Evolutionary conservation across 2,113 vertebrate genomes (phyloP).

Genomic region (Siniperca chuatsi): DNA sequence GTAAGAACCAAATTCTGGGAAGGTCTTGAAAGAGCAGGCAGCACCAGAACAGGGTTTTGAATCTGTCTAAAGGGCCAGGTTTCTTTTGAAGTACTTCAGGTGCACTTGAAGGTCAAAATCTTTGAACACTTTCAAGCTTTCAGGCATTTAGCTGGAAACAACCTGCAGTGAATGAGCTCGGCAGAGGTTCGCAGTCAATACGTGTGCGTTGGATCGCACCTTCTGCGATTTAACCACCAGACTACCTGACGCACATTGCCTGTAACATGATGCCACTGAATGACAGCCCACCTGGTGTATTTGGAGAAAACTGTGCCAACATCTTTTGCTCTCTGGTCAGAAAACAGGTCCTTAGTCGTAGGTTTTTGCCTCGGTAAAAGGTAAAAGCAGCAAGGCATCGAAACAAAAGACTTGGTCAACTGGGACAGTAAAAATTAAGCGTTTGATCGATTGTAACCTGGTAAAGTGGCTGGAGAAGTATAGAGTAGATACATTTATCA

Average conservation of each 20-base stretch:
- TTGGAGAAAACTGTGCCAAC: neutral
- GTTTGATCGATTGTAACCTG: neutral
- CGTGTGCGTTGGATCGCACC: neutral
- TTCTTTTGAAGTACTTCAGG: slow-evolving; percentile 17
- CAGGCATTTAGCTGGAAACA: neutral
- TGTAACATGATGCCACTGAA: neutral
- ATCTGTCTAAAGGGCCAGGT: neutral
- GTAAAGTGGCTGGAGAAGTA: neutral
- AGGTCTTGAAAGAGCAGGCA: slow-evolving; percentile 29
- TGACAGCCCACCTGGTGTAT: neutral
- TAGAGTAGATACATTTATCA: neutral
- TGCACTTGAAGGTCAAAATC: neutral
- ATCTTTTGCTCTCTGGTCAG: neutral
- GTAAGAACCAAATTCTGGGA: slow-evolving; percentile 35
- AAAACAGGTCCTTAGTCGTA: neutral
- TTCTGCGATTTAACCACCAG: neutral
- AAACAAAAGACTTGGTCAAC: neutral
- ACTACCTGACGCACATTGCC: neutral
- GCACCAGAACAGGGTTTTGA: neutral
- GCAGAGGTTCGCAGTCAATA: neutral
- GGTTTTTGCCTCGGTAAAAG: neutral
- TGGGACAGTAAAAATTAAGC: neutral
- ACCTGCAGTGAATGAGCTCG: neutral
- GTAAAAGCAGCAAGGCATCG: neutral
- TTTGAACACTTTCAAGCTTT: slow-evolving; percentile 17